phyloP scores from a whole-genome alignment of 2,888 invertebrate species.

The Trichogramma dendrolimi region DNA sequence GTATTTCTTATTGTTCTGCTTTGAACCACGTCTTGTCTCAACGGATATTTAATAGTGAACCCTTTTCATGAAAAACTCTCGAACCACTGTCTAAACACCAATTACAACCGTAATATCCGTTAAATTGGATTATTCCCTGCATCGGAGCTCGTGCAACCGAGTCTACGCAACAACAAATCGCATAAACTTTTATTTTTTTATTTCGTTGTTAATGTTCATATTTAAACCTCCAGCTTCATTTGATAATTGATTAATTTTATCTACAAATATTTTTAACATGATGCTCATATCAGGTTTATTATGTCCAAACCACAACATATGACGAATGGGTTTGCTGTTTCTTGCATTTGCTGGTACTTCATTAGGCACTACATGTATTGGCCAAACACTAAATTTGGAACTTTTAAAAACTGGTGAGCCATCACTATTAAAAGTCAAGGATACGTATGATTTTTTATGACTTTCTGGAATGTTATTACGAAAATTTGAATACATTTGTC shows the following conservation, averaged over 20 bases:
- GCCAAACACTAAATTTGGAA: slow-evolving; percentile 25
- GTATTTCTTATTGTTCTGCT: slow-evolving; percentile 11
- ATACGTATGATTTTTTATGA: slow-evolving; percentile 14
- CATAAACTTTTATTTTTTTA: slow-evolving; percentile 10
- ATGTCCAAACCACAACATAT: slow-evolving; percentile 25
- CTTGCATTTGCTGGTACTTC: slow-evolving; percentile 23
- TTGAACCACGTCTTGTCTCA: not conserved
- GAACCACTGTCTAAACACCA: slow-evolving; percentile 22
- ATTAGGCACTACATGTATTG: slow-evolving; percentile 26
- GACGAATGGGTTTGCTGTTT: slow-evolving; percentile 11
- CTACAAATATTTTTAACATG: slow-evolving; percentile 24
- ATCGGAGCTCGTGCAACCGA: slow-evolving; percentile 17
- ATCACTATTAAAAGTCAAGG: slow-evolving; percentile 27
- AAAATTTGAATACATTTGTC: not conserved
- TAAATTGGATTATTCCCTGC: slow-evolving; percentile 21
- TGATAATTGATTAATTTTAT: slow-evolving; percentile 22
- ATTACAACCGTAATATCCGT: slow-evolving; percentile 22
- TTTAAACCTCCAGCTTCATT: slow-evolving; percentile 6
- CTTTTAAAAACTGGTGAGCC: slow-evolving; percentile 20
- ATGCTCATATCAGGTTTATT: slow-evolving; percentile 26
- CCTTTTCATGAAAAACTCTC: slow-evolving; percentile 1
- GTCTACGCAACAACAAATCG: slow-evolving; percentile 24
- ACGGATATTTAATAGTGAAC: not conserved
- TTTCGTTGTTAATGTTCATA: slow-evolving; percentile 12
- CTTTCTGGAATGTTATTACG: not conserved